Percentiles rank a stretch among this genome's conserved stretches.
phyloP scores from a whole-genome alignment of 1,140 invertebrate genomes.

The Drosophila auraria region DNA sequence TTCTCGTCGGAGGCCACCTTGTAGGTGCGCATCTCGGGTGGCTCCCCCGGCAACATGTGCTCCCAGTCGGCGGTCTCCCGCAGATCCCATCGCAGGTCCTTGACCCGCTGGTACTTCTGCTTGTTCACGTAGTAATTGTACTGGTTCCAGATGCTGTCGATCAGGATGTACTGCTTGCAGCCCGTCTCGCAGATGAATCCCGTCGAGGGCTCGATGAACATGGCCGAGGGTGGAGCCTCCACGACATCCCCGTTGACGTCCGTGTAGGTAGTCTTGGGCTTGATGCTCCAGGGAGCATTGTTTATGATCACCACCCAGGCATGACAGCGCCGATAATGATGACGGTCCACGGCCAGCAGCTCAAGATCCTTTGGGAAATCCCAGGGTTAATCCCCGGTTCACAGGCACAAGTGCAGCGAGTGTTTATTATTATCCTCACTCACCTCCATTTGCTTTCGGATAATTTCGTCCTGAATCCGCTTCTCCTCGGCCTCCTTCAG shows the following conservation, averaged over 20 bases:
- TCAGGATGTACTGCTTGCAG: conserved; percentile 89
- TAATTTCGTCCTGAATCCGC: conserved; percentile 47
- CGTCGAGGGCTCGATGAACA: conserved; percentile 94
- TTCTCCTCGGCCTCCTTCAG: conserved; percentile 61
- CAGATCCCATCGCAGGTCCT: conserved; percentile 87
- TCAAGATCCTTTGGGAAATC: conserved; percentile 88
- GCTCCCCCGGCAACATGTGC: conserved; percentile 89
- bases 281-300: conserved; percentile 79
- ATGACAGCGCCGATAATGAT: conserved; percentile 91
- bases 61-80: conserved; percentile 88
- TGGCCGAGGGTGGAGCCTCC: conserved; percentile 79
- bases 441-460: conserved; percentile 62
- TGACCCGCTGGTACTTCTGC: conserved; percentile 87
- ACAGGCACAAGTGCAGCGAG: conserved; percentile 1
- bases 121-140: conserved; percentile 92
- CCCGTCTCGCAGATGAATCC: conserved; percentile 88
- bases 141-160: conserved; percentile 95
- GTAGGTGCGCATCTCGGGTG: conserved; percentile 85
- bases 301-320: conserved; percentile 92
- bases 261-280: conserved; percentile 60
- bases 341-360: conserved; percentile 88
- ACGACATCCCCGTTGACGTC: conserved; percentile 73
- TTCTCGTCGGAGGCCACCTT: conserved; percentile 84
- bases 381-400: background rate
- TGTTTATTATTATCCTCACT: conserved; percentile 1